Evolutionary conservation across 2,113 vertebrate species (phyloP), one percentile per base, ranked within the genome.

Genomic region (Hemicordylus capensis): DNA sequence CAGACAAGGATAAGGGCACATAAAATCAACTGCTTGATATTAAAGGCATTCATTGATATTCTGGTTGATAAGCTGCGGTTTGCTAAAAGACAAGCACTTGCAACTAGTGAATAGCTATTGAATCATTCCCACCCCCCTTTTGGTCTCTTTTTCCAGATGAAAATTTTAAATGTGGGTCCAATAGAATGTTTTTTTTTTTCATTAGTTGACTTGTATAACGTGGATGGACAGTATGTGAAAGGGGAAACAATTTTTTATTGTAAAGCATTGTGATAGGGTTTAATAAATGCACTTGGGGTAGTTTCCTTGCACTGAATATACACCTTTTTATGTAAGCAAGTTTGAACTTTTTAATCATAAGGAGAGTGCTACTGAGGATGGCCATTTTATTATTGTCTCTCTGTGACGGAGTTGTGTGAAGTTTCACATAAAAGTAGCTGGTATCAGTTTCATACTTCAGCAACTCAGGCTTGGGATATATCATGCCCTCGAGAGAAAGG

Each of bases 31-130:
- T 54, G 83, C 77, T 86, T 42, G 56, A 51, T 80, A 84, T 46
- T 78, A 84, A 80, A 90, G 58, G 87, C 86, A 86, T 89, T 95
- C 92, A 56, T 74, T 56, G 4, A 91, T 88, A 75, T 78, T 2
- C 54, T 64, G 31, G 76, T 86, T 91, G 91, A 90, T 87, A 90
- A 88, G 17, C 26, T 88, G 42, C 82, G 46, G 59, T n/a, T 92
- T 93, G 51, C 78, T 72, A 46, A 76, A 80, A 88, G 54, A 31
- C 77, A 82, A 89, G 28, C 76, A 87, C 26, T 88, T 88, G 70
- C 10, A 87, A 82, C 4, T 14, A 15, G 8, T 73, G 80, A 86
- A 80, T 72, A 54, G 72, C 73, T 85, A 59, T 91, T 90, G 88
- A 44, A 83, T 87, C 22, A 77, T 70, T 24, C 90, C 93, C n/a